phyloP scores from a whole-genome alignment of 1,140 invertebrate species.

The Notospermus geniculatus region DNA sequence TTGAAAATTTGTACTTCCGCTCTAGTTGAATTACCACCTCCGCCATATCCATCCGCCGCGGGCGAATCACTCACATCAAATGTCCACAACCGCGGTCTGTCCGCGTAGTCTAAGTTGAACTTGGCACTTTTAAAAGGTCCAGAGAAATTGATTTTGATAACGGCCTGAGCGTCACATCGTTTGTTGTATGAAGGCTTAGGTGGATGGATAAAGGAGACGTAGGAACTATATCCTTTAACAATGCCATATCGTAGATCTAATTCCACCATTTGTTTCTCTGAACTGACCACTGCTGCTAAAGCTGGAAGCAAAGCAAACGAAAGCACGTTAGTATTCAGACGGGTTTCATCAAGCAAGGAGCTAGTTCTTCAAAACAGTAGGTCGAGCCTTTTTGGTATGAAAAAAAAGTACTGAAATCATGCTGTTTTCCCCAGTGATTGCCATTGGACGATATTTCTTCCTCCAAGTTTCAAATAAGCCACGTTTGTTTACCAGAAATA shows the following conservation, averaged over 20 bases:
- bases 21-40: conserved; percentile 39
- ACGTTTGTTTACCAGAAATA: no score
- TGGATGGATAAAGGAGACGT: conserved; percentile 40
- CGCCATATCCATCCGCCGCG: conserved; percentile 45
- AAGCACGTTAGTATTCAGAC: no score
- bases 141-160: conserved; percentile 46
- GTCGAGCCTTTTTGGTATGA: no score
- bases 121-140: conserved; percentile 37
- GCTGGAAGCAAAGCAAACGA: no score
- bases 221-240: conserved; percentile 49
- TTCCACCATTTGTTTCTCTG: conserved; percentile 35
- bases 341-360: no score
- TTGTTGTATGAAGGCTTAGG: conserved; percentile 26
- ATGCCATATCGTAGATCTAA: conserved; percentile 40
- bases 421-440: no score
- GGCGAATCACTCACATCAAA: conserved; percentile 49
- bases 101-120: conserved; percentile 42
- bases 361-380: no score
- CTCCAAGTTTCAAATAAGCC: no score
- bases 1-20: conserved; percentile 50
- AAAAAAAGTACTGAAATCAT: no score
- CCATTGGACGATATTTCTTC: no score
- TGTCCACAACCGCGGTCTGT: conserved; percentile 49
- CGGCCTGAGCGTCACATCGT: conserved; percentile 45
- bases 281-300: no score